phyloP scores from a whole-genome alignment of 2,888 invertebrate species.

The Pseudococcus viburni region DNA sequence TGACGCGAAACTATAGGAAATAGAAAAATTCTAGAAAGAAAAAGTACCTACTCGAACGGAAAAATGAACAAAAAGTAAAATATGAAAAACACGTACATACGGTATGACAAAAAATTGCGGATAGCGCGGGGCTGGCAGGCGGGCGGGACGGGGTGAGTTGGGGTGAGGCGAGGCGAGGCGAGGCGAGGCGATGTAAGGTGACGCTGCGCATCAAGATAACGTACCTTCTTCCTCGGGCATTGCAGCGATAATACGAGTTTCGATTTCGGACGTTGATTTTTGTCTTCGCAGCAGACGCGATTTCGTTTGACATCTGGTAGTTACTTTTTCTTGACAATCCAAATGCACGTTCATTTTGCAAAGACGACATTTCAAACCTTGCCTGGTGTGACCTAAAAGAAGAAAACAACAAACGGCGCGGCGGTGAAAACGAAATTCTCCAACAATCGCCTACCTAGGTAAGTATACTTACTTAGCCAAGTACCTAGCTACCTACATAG shows the following conservation, averaged over 20 bases:
- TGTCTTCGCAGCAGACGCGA: constrained; percentile 87
- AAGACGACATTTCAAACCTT: constrained; percentile 89
- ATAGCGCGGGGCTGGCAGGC: too few relatives aligned
- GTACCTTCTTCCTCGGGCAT: constrained; percentile 81
- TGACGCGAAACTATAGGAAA: too few relatives aligned
- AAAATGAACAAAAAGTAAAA: too few relatives aligned
- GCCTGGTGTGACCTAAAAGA: constrained; percentile 86
- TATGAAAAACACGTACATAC: too few relatives aligned
- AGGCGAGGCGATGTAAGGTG: not conserved
- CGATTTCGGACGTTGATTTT: constrained; percentile 89
- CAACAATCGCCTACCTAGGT: too few relatives aligned
- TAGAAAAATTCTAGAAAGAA: too few relatives aligned
- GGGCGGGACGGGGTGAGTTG: too few relatives aligned
- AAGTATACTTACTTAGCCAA: too few relatives aligned
- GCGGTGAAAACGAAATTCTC: too few relatives aligned
- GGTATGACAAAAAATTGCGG: too few relatives aligned
- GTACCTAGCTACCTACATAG: too few relatives aligned
- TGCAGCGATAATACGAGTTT: constrained; percentile 75
- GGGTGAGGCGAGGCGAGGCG: not conserved
- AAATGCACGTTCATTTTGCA: constrained; percentile 94
- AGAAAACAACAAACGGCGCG: not conserved
- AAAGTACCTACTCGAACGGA: too few relatives aligned
- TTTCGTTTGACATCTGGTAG: constrained; percentile 88
- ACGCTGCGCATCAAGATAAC: not conserved
- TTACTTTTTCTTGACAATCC: constrained; percentile 85